Evolutionary conservation across 2,113 vertebrate genomes (phyloP).

Genomic region (Notothenia coriiceps): DNA sequence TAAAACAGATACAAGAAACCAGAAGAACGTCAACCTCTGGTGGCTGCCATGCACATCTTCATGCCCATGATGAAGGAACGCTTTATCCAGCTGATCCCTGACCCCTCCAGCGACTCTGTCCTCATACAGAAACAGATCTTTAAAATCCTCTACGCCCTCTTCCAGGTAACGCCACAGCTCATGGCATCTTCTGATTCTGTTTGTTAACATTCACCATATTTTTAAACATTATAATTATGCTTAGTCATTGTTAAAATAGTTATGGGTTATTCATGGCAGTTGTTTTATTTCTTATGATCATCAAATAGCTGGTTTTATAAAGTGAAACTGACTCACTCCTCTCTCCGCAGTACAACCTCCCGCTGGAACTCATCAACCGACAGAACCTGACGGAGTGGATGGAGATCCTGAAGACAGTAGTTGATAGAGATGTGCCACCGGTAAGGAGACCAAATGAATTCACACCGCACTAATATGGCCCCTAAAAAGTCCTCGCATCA

Average conservation of each 20-base stretch:
- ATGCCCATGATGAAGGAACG: conserved; percentile 97
- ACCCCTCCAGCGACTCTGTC: conserved; percentile 95
- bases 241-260: too few relatives aligned
- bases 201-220: too few relatives aligned
- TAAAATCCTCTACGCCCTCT: conserved; percentile 99
- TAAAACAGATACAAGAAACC: conserved; percentile 95
- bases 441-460: conserved; percentile 80
- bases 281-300: not conserved
- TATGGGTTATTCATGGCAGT: too few relatives aligned
- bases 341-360: conserved; percentile 91
- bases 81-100: conserved; percentile 94
- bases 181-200: not conserved
- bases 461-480: not conserved
- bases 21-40: conserved; percentile 94
- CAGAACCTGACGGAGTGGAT: conserved; percentile 98
- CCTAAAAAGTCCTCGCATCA: not conserved
- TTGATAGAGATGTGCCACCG: conserved; percentile 95
- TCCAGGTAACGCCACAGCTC: conserved; percentile 87
- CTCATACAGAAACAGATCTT: conserved; percentile 99
- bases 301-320: not conserved
- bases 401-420: conserved; percentile 97
- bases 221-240: too few relatives aligned
- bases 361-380: conserved; percentile 97
- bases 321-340: not conserved
- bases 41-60: conserved; percentile 99